These are phyloP conservation scores for Phrynosoma blainvillii DNA, from an alignment of 2,113 vertebrate species.

Conservation along the genomic window DNA sequence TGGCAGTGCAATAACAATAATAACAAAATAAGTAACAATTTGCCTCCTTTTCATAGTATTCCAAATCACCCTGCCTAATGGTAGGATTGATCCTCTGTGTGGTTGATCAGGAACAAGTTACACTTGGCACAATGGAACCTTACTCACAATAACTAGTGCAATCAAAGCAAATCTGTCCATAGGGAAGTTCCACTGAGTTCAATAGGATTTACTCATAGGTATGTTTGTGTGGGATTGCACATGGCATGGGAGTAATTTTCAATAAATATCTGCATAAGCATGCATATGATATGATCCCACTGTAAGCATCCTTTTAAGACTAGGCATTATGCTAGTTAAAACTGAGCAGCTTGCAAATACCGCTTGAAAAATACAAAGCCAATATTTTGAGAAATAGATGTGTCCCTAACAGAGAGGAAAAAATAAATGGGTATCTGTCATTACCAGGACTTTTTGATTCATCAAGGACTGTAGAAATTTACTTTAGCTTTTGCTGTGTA, in stretches of 20 bases:
- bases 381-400: background rate
- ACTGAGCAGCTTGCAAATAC: background rate
- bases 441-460: background rate
- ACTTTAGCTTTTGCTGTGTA: background rate
- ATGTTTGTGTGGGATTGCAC: background rate
- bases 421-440: background rate
- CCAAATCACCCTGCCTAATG: too few relatives aligned
- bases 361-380: background rate
- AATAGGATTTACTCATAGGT: background rate
- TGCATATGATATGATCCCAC: background rate
- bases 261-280: background rate
- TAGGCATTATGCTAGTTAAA: background rate
- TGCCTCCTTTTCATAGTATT: too few relatives aligned
- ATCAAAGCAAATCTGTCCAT: too few relatives aligned
- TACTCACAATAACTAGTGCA: background rate
- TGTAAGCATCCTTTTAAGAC: background rate
- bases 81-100: background rate
- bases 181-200: background rate
- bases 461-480: background rate
- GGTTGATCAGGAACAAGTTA: too few relatives aligned
- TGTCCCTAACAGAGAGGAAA: background rate
- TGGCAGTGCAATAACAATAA: too few relatives aligned
- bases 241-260: background rate
- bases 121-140: background rate
- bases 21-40: too few relatives aligned